Conservation (phyloP, 2,888 invertebrate species). For the Stenurella melanura region DNA sequence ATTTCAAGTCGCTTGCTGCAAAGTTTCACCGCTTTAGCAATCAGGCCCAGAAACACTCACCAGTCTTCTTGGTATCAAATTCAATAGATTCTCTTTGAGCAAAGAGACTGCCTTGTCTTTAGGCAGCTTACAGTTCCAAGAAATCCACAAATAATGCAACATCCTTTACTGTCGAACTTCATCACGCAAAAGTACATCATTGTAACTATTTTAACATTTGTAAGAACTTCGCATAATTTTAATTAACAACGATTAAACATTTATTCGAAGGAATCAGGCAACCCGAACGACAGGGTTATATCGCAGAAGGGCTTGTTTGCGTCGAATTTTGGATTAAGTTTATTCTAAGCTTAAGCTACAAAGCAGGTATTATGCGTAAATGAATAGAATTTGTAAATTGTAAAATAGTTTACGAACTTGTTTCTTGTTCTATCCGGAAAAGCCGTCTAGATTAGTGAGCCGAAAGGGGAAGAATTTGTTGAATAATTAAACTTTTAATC, state of each 20-base stretch:
- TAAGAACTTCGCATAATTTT: not conserved
- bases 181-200: no score
- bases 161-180: no score
- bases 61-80: no score
- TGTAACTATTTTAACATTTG: not conserved
- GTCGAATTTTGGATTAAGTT: slow-evolving; percentile 32
- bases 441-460: slow-evolving; percentile 18
- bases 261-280: not conserved
- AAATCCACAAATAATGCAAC: no score
- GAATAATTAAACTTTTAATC: slow-evolving; percentile 56
- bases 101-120: no score
- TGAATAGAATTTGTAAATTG: slow-evolving; percentile 54
- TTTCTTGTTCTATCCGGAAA: slow-evolving; percentile 26
- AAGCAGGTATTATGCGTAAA: slow-evolving; percentile 52
- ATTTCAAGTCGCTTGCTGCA: no score
- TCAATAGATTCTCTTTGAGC: no score
- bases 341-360: slow-evolving; percentile 21
- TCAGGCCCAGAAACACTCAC: no score
- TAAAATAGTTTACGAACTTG: slow-evolving; percentile 54
- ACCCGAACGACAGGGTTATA: not conserved
- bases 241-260: not conserved
- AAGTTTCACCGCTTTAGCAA: no score
- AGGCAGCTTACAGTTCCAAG: no score
- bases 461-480: slow-evolving; percentile 47
- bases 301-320: not conserved